Percentiles rank a stretch among this genome's conserved stretches.
These are phyloP conservation scores for Montipora foliosa DNA, from an alignment of 64 coral and sea anemone genomes.

Conservation along the genomic window DNA sequence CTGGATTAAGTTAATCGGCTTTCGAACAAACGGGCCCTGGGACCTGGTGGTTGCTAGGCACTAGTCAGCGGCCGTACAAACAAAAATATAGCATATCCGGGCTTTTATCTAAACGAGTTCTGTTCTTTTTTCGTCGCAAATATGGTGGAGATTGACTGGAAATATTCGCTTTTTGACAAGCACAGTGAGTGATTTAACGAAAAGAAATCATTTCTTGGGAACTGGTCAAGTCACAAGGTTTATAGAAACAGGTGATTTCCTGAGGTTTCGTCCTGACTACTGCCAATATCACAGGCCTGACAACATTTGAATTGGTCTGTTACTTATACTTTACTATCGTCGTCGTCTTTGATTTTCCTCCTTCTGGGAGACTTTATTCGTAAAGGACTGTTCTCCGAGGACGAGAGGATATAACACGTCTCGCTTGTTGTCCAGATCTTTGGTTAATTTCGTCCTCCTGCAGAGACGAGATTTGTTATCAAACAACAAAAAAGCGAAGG, in stretches of 20 bases:
- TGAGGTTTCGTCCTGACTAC: background rate
- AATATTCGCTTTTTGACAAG: background rate
- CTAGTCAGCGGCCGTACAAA: constrained; percentile 56
- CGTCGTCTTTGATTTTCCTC: constrained; percentile 7
- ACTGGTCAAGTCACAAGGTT: background rate
- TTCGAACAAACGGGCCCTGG: too few species aligned
- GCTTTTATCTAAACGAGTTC: background rate
- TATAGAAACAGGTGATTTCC: background rate
- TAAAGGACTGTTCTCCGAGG: background rate
- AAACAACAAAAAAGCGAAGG: too few species aligned
- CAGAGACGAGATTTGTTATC: too few species aligned
- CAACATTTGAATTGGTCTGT: background rate
- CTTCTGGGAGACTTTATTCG: background rate
- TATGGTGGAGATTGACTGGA: constrained; percentile 13
- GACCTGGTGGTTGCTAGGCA: constrained; percentile 53
- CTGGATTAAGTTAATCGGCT: too few species aligned
- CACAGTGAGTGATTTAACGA: background rate
- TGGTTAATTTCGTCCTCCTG: background rate
- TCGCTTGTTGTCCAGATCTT: background rate
- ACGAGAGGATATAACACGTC: background rate
- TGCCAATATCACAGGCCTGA: background rate
- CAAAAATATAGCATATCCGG: constrained; percentile 55
- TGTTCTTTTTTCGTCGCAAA: background rate
- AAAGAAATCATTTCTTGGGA: background rate
- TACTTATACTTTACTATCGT: background rate